These are phyloP conservation scores for Anabas testudineus DNA, from an alignment of 2,797 vertebrate species.

Conservation along the genomic window DNA sequence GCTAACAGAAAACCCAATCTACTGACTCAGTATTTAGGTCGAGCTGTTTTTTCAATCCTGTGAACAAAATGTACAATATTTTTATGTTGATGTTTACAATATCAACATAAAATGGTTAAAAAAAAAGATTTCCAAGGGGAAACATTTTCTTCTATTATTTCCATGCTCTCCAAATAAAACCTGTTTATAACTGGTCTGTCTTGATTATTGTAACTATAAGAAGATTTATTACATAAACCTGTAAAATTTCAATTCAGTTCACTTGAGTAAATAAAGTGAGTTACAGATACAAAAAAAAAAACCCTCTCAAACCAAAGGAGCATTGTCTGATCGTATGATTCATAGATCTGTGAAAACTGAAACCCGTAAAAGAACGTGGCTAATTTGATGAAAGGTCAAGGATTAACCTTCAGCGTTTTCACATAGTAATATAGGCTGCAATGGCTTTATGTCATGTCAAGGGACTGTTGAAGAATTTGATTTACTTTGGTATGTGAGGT, in stretches of 20 bases:
- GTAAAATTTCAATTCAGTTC: background rate
- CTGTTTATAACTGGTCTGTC: no score
- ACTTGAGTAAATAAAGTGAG: background rate
- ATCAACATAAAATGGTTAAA: background rate
- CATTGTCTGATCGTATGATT: constrained; percentile 67
- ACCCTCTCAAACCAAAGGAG: constrained; percentile 31
- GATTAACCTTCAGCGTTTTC: constrained; percentile 56
- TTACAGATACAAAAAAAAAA: constrained; percentile 22
- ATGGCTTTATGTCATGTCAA: constrained; percentile 1
- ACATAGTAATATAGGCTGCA: constrained; percentile 11
- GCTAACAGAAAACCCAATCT: constrained; percentile 32
- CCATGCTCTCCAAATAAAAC: background rate
- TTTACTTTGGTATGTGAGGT: background rate
- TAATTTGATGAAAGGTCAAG: constrained; percentile 65
- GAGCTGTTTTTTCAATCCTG: constrained; percentile 8
- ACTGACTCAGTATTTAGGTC: constrained; percentile 25
- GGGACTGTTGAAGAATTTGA: background rate
- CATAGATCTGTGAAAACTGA: constrained; percentile 67
- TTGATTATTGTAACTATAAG: no score
- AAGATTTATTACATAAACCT: no score
- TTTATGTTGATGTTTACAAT: no score
- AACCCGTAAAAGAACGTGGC: constrained; percentile 54
- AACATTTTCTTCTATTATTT: background rate
- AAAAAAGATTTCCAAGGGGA: constrained; percentile 1
- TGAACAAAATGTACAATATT: background rate